Conservation (phyloP, 2,113 vertebrate genomes). For the Brachyhypopomus occidentalis region DNA sequence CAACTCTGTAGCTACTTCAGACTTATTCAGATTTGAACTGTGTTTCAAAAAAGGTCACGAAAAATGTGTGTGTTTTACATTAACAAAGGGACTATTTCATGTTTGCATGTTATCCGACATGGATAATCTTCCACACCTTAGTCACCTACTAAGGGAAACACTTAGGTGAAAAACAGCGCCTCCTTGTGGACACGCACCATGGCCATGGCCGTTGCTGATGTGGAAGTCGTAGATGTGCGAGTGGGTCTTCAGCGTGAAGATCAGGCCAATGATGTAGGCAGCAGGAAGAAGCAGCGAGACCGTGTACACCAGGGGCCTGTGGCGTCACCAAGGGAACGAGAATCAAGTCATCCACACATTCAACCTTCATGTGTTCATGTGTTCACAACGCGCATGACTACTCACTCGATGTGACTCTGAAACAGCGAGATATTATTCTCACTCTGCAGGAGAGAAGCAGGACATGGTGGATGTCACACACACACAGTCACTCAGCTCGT, state of each 20-base stretch:
- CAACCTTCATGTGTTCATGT: not conserved
- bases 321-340: not conserved
- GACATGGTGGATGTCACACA: too few relatives aligned
- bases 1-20: too few relatives aligned
- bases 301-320: slow-evolving; percentile 78
- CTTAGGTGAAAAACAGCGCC: not conserved
- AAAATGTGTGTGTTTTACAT: too few relatives aligned
- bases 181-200: slow-evolving; percentile 72
- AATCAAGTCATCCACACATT: not conserved
- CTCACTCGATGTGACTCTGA: slow-evolving; percentile 85
- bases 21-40: too few relatives aligned
- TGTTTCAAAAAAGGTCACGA: too few relatives aligned
- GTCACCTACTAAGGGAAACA: not conserved
- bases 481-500: too few relatives aligned
- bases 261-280: slow-evolving; percentile 81
- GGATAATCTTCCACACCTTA: too few relatives aligned
- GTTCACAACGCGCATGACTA: not conserved
- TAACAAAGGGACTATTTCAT: too few relatives aligned
- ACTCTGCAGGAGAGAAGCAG: slow-evolving; percentile 61
- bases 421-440: slow-evolving; percentile 75
- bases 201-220: slow-evolving; percentile 75
- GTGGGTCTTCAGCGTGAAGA: slow-evolving; percentile 87
- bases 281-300: slow-evolving; percentile 79
- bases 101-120: too few relatives aligned
- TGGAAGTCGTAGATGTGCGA: slow-evolving; percentile 85